A percentile compares a stretch with the other conserved stretches of the same genome.
phyloP scores from a whole-genome alignment of 2,113 vertebrate species.

The Physeter macrocephalus region DNA sequence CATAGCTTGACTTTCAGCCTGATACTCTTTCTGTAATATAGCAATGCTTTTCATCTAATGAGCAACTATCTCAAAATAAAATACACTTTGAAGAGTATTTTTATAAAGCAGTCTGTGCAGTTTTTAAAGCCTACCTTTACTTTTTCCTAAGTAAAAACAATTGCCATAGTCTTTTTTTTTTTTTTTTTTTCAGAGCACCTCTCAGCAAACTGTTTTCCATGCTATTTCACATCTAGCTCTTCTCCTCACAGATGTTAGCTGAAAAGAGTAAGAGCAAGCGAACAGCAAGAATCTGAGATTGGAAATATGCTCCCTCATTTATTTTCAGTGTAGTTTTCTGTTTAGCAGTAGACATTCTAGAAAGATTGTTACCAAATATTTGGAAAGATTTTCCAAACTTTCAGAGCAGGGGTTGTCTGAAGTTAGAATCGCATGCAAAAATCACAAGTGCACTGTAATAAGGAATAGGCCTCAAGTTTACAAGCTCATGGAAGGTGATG shows the following conservation, averaged over 20 bases:
- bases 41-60: neutral
- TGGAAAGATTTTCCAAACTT: neutral
- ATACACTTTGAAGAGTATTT: neutral
- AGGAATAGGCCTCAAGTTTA: neutral
- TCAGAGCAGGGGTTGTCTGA: neutral
- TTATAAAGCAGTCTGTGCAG: neutral
- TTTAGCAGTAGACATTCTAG: neutral
- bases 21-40: neutral
- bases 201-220: slow-evolving; percentile 5
- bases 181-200: neutral
- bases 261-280: neutral
- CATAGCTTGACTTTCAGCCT: neutral
- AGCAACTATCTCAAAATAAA: slow-evolving; percentile 2
- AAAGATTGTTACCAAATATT: neutral
- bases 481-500: accelerated
- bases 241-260: slow-evolving; percentile 30
- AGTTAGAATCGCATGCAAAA: neutral
- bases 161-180: neutral
- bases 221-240: slow-evolving; percentile 43
- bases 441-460: accelerated
- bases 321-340: neutral
- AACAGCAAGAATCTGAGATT: neutral
- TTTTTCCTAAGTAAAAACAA: neutral
- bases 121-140: neutral
- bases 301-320: neutral